These are phyloP conservation scores for Telenomus remus DNA, from an alignment of 1,140 invertebrate species.

Conservation along the genomic window DNA sequence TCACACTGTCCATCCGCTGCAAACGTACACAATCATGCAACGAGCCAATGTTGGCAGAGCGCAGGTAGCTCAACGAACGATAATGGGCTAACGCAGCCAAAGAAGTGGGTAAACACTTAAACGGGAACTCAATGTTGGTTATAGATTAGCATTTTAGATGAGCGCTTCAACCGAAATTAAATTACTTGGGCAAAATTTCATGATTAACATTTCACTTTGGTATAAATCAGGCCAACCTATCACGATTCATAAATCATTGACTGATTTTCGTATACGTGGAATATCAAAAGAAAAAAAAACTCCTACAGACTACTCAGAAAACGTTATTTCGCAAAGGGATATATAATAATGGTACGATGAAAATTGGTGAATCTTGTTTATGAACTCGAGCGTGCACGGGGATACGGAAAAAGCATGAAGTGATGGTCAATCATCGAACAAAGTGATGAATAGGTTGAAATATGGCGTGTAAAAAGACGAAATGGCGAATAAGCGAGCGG, in stretches of 20 bases:
- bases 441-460: constrained; percentile 23
- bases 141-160: constrained; percentile 52
- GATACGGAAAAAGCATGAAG: constrained; percentile 14
- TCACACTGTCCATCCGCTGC: constrained; percentile 3
- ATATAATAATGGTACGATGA: not conserved
- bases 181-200: constrained; percentile 42
- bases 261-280: not conserved
- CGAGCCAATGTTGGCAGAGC: constrained; percentile 44
- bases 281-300: not conserved
- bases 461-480: constrained; percentile 22
- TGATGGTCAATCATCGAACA: constrained; percentile 13
- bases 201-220: constrained; percentile 36
- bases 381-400: not conserved
- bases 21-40: constrained; percentile 37
- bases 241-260: no score
- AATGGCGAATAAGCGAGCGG: constrained; percentile 12
- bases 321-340: not conserved
- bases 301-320: not conserved
- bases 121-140: constrained; percentile 38
- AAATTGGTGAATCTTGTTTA: not conserved
- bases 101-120: constrained; percentile 54
- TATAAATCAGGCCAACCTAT: no score
- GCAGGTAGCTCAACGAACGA: constrained; percentile 40
- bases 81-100: constrained; percentile 46
- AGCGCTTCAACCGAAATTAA: constrained; percentile 40